phyloP scores from a whole-genome alignment of 2,888 invertebrate species.

The Ophioninae sp. region DNA sequence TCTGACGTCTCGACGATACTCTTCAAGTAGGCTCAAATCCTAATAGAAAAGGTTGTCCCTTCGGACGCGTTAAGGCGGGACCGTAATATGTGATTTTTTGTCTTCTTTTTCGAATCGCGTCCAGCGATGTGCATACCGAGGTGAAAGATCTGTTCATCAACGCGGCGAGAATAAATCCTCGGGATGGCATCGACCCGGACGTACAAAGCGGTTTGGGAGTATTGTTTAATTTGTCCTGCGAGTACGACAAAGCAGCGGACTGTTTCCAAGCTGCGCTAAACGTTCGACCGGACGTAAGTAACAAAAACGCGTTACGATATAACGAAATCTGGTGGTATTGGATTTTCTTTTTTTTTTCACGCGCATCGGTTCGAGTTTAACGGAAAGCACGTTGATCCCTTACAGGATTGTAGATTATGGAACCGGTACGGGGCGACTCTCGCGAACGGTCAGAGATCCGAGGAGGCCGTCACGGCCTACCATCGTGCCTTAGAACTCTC shows the following conservation, averaged over 20 bases:
- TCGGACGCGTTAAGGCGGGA: too few relatives aligned
- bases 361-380: too few relatives aligned
- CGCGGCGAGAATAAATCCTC: slow-evolving; percentile 90
- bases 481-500: slow-evolving; percentile 93
- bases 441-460: slow-evolving; percentile 96
- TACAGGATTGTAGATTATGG: slow-evolving; percentile 95
- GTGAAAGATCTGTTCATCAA: slow-evolving; percentile 89
- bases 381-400: background rate
- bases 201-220: slow-evolving; percentile 97
- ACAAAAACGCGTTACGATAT: background rate
- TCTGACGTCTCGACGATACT: slow-evolving; percentile 80
- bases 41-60: background rate
- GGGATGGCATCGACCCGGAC: slow-evolving; percentile 90
- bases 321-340: background rate
- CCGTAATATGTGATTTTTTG: background rate
- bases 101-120: slow-evolving; percentile 6
- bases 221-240: slow-evolving; percentile 95
- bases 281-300: slow-evolving; percentile 87
- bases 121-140: slow-evolving; percentile 84
- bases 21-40: slow-evolving; percentile 70
- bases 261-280: slow-evolving; percentile 96
- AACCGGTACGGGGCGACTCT: slow-evolving; percentile 98
- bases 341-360: background rate
- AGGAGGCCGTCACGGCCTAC: slow-evolving; percentile 98
- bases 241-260: slow-evolving; percentile 98